phyloP scores from a whole-genome alignment of 2,113 vertebrate genomes.

The Cebidichthys violaceus region DNA sequence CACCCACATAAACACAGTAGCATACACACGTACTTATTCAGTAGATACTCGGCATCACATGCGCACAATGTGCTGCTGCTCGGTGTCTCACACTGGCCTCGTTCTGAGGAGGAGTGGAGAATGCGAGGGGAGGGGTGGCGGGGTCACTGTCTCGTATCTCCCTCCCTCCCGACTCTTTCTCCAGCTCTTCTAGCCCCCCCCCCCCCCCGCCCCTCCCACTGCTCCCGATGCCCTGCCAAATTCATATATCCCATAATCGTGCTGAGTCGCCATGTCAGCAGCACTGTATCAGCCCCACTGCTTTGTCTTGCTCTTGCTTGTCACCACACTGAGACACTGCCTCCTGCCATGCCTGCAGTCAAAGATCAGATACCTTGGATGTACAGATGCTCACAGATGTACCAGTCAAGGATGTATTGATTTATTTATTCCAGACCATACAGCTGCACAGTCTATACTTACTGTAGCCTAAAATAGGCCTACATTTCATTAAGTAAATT shows the following conservation, averaged over 20 bases:
- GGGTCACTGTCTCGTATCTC: conserved; percentile 59
- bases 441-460: conserved; percentile 1
- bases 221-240: conserved; percentile 72
- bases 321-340: conserved; percentile 49
- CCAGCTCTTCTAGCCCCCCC: conserved; percentile 43
- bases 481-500: conserved; percentile 31
- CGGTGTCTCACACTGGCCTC: conserved; percentile 44
- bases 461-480: conserved; percentile 4
- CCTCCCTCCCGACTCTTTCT: conserved; percentile 26
- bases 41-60: conserved; percentile 1
- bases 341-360: conserved; percentile 56
- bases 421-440: conserved; percentile 10
- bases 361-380: conserved; percentile 54
- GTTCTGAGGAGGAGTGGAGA: conserved; percentile 57
- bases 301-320: conserved; percentile 69
- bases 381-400: conserved; percentile 21
- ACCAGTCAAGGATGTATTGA: neutral
- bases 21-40: conserved; percentile 17
- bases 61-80: conserved; percentile 51
- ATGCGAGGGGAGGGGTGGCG: conserved; percentile 31
- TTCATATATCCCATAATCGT: conserved; percentile 74
- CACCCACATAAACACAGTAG: conserved; percentile 42
- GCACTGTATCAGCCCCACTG: conserved; percentile 60
- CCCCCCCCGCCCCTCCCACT: conserved; percentile 28
- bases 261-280: conserved; percentile 74